A percentile compares a stretch with the other conserved stretches of the same genome.
phyloP scores from a whole-genome alignment of 35 echinoderm and acorn worm species.

The Diadema setosum region DNA sequence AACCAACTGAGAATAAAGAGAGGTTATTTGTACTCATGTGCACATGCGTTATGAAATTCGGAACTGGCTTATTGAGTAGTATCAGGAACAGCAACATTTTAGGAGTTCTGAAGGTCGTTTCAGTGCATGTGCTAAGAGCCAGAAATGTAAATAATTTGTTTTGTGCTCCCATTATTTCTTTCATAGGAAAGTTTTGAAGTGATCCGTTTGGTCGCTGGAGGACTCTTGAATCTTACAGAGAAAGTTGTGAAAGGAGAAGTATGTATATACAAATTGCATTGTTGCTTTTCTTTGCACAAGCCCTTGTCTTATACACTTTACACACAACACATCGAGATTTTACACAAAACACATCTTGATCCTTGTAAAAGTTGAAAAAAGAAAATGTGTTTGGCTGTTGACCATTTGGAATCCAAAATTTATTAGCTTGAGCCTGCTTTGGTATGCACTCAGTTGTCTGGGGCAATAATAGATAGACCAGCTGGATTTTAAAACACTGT shows the following conservation, averaged over 20 bases:
- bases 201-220: not conserved
- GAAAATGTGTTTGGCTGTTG: not conserved
- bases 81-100: not conserved
- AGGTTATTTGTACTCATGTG: not conserved
- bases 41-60: not conserved
- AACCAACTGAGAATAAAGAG: no score
- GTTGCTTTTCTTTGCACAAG: not conserved
- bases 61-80: not conserved
- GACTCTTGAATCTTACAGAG: slow-evolving; percentile 38
- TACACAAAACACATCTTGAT: not conserved
- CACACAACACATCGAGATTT: not conserved
- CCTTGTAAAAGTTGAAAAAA: not conserved
- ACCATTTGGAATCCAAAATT: not conserved
- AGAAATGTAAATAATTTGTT: not conserved
- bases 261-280: not conserved
- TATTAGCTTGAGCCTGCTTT: no score
- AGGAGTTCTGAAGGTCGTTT: not conserved
- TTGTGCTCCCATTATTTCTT: not conserved
- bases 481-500: no score
- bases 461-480: no score
- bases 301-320: not conserved
- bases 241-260: slow-evolving; percentile 66
- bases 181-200: slow-evolving; percentile 32
- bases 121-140: not conserved
- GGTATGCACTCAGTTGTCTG: no score